Base-by-base conservation (phyloP, 2,888 invertebrate genomes). In the Loripinus fragilis region DNA sequence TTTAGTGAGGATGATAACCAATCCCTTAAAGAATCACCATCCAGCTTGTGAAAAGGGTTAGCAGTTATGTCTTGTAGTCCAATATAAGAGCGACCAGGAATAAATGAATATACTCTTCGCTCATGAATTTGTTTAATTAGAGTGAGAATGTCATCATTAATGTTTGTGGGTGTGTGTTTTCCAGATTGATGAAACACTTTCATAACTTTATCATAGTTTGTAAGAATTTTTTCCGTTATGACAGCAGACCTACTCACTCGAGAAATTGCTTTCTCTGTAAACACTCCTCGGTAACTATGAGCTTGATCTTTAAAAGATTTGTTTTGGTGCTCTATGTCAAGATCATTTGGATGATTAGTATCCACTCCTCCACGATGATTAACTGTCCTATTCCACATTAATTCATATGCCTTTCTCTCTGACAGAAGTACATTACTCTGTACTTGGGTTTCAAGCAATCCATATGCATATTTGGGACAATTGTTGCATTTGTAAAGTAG, bases 361-460 rank as follows among this genome's bases (percentile, higher is more conserved):
- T n/a, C n/a, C n/a, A n/a, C n/a, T n/a, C n/a, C n/a, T n/a, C n/a
- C n/a, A n/a, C n/a, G n/a, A n/a, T n/a, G n/a, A n/a, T n/a, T n/a
- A n/a, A n/a, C n/a, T n/a, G n/a, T n/a, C n/a, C n/a, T n/a, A n/a
- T 83, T 83, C 75, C 80, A 83, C 12, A 71, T 75, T 10, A 83
- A 38, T 60, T 67, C 20, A 55, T 78, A 72, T 33, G 78, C 80
- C 10, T 42, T 25, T 12, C 82, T 35, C 25, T 71, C 74, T 23
- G 76, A 65, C 28, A 79, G 50, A n/a, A 82, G 41, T 12, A 80
- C 66, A 48, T 75, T 67, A 41, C 66, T 50, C 42, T 78, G 76
- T 10, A 65, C 66, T 30, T 74, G 38, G 45, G 83, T 80, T 55
- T 80, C 80, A 5, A 83, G 64, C 17, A 73, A 45, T 25, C 79